Base-by-base conservation (phyloP, 2,888 invertebrate genomes). In the Unio pictorum region DNA sequence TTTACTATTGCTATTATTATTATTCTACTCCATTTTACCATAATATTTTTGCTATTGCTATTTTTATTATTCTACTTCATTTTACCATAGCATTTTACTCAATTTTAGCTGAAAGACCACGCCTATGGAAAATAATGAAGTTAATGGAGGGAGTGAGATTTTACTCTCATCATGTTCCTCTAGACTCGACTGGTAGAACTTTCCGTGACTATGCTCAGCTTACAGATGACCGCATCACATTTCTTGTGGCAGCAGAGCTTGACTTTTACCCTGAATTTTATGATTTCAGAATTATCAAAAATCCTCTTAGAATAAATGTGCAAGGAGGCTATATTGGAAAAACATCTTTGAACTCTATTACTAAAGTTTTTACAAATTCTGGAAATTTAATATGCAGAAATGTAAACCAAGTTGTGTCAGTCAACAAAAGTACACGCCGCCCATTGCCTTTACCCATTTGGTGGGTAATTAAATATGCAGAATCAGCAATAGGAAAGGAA, bases 391-490 rank as follows among this genome's bases (percentile, higher is more conserved):
- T 82, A 20, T 59, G 80, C 20, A 70, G 69, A 55, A 82, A 82
- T 67, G 72, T 78, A 23, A 83, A 81, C 61, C 86, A 85, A 68
- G 80, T 86, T 15, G 87, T 88, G 0, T 72, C 74, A 57, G 77
- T 88, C n/a, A 84, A 86, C 71, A 82, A 74, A 65, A 34, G 66
- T 17, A 83, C 86, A 7, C 74, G 87, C 17, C 78, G 81, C 67
- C 87, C 88, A 6, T 77, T 68, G 15, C 75, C 82, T 0, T 68
- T 87, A 23, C 84, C 87, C 4, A 83, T 82, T 30, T 86, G 87
- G 86, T 88, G 88, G 88, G 77, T 72, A 56, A 70, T 78, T 20
- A 83, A 85, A 73, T 86, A 86, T 68, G 74, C 72, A 2, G 66
- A 71, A 60, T 67, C 73, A 28, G 81, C 71, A 8, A 73, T 67